Evolutionary conservation across 1,140 invertebrate species (phyloP).

Genomic region (Lordiphosa stackelbergi): DNA sequence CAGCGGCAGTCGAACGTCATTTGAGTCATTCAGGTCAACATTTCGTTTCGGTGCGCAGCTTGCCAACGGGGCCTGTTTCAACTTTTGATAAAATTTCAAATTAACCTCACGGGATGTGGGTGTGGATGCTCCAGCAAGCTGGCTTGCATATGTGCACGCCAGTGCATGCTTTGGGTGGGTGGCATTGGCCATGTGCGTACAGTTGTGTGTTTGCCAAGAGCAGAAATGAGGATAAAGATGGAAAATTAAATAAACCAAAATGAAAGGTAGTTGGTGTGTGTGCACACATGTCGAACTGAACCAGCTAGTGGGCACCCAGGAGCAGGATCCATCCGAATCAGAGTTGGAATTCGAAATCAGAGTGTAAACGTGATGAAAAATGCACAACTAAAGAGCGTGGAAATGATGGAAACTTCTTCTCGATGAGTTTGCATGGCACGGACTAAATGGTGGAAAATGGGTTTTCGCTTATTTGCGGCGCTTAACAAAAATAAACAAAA

Average conservation of each 20-base stretch:
- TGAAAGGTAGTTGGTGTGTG: conserved; percentile 5
- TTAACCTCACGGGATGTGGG: conserved; percentile 23
- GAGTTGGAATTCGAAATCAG: conserved; percentile 6
- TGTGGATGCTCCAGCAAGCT: conserved; percentile 7
- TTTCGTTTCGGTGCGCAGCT: conserved; percentile 8
- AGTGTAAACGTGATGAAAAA: conserved; percentile 12
- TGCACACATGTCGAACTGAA: conserved; percentile 15
- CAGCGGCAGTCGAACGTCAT: conserved; percentile 11
- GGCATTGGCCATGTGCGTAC: conserved; percentile 4
- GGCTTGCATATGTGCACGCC: conserved; percentile 4
- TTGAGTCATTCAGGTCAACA: conserved; percentile 11
- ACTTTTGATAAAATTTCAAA: conserved; percentile 25
- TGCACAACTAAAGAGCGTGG: conserved; percentile 9
- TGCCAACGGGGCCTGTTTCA: conserved; percentile 13
- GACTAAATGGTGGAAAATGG: too few relatives aligned
- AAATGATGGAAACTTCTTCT: conserved; percentile 3
- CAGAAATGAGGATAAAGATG: conserved; percentile 16
- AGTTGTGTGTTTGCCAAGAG: conserved; percentile 11
- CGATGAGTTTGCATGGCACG: too few relatives aligned
- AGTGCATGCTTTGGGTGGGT: background rate
- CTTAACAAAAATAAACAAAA: too few relatives aligned
- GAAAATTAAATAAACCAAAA: conserved; percentile 20
- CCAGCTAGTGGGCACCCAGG: background rate
- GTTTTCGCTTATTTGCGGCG: too few relatives aligned
- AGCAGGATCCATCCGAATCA: conserved; percentile 3